phyloP scores from a whole-genome alignment of 2,113 vertebrate species.

The Crotalus tigris region DNA sequence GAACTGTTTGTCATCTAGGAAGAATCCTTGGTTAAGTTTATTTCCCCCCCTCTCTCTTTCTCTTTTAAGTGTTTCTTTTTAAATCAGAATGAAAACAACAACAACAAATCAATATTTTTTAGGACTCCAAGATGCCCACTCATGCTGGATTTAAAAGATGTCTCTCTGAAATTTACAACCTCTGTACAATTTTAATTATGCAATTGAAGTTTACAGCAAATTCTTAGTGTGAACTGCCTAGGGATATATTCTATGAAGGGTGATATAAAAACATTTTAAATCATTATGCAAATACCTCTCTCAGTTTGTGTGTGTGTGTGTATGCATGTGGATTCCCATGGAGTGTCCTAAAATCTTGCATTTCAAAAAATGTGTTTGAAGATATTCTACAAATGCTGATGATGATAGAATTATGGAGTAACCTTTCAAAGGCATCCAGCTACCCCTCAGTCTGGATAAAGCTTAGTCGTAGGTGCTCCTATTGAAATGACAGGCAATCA shows the following conservation, averaged over 20 bases:
- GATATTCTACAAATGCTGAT: constrained; percentile 5
- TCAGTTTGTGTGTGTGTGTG: background rate
- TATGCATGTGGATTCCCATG: too few relatives aligned
- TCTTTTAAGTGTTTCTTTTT: background rate
- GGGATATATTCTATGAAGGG: background rate
- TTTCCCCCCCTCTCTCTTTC: background rate
- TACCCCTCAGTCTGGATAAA: constrained; percentile 12
- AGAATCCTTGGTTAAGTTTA: background rate
- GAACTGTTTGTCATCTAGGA: background rate
- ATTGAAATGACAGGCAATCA: constrained; percentile 27
- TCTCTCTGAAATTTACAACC: background rate
- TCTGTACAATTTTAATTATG: background rate
- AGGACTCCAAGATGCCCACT: background rate
- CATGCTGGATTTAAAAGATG: background rate
- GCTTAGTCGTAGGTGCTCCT: constrained; percentile 16
- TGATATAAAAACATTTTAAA: background rate
- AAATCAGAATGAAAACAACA: background rate
- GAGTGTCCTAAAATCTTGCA: background rate
- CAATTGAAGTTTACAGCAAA: background rate
- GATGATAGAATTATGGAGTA: constrained; percentile 23
- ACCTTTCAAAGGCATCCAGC: constrained; percentile 26
- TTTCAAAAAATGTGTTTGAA: background rate
- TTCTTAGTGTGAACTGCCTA: background rate
- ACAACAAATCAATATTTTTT: background rate
- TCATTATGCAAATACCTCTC: background rate